Evolutionary conservation across 2,888 invertebrate species (phyloP), one percentile per base, ranked within the genome.

Genomic region (Eupithecia subumbrata): DNA sequence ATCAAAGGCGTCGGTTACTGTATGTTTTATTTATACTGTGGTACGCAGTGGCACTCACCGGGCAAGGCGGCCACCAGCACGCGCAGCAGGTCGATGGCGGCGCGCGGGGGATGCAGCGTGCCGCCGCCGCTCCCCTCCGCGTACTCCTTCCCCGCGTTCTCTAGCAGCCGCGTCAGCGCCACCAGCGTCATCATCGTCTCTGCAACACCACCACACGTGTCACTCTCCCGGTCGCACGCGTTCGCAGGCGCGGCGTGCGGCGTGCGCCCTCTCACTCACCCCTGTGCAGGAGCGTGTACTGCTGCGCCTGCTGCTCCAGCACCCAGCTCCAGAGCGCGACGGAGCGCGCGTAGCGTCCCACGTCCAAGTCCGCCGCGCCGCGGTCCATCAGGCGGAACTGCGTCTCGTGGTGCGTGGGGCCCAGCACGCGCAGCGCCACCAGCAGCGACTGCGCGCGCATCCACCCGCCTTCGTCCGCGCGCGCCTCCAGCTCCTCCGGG

Each of bases 111-210:
- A 92, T 92, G 82, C 73, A 89, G 40, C 68, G 52, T 66, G 63
- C 67, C 25, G 12, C 67, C 25, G 12, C 16, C 45, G 92, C 92
- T 82, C 95, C 95, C 76, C 95, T 90, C 30, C 95, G 95, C 80
- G 96, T 96, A 78, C 95, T 95, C 84, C 96, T 95, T 95, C 84
- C 96, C 95, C 84, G 96, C 95, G 90, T 97, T 97, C 82, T 98
- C 95, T 96, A 98, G 97, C 78, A 98, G 95, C 83, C 98, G 96
- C 78, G 98, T 97, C 72, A 98, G 94, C 34, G 98, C 98, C 93
- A 98, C 97, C 76, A 98, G 97, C 73, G 98, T 97, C 91, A 98
- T 98, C 88, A 97, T 97, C 68, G 98, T 97, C 91, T 98, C 98
- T 76, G 78, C 11, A 68, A 64, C 71, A 40, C 16, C 25, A 48